These are phyloP conservation scores for Dicyrtomina minuta DNA, from an alignment of 2,888 invertebrate species.

Conservation along the genomic window DNA sequence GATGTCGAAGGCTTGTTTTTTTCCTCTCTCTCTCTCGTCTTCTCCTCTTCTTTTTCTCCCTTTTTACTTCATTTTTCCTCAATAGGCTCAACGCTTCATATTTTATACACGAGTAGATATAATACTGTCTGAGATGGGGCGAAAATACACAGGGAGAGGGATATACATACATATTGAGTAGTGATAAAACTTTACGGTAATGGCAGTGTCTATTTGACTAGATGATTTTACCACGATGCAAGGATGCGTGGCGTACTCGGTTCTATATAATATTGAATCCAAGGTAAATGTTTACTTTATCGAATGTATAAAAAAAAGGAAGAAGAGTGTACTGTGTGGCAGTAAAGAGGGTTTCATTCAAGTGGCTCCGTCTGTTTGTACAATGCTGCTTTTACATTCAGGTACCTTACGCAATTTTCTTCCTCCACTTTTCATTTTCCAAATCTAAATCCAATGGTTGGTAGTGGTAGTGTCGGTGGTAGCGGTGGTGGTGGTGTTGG, in stretches of 20 bases:
- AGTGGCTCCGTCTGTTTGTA: slow-evolving; percentile 26
- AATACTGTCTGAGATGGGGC: too few relatives aligned
- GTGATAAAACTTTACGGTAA: slow-evolving; percentile 37
- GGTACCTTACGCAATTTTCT: slow-evolving; percentile 22
- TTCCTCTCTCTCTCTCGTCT: slow-evolving; percentile 17
- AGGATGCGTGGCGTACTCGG: background rate
- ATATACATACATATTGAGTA: slow-evolving; percentile 8
- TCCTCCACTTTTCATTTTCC: slow-evolving; percentile 1
- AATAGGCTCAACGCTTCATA: background rate
- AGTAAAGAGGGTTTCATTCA: slow-evolving; percentile 32
- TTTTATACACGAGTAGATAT: background rate
- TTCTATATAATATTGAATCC: slow-evolving; percentile 24
- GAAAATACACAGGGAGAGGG: background rate
- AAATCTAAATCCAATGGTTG: too few relatives aligned
- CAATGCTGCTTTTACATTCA: slow-evolving; percentile 19
- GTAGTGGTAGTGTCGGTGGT: background rate
- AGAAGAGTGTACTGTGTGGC: slow-evolving; percentile 25
- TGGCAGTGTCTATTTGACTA: slow-evolving; percentile 34
- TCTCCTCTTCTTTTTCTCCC: background rate
- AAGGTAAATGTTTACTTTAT: slow-evolving; percentile 31
- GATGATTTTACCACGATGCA: slow-evolving; percentile 31
- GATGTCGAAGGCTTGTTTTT: slow-evolving; percentile 41
- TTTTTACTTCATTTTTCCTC: background rate
- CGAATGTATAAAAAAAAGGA: slow-evolving; percentile 15
- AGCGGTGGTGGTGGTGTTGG: background rate